Conservation (phyloP, 1,140 invertebrate species). For the Habropoda laboriosa region DNA sequence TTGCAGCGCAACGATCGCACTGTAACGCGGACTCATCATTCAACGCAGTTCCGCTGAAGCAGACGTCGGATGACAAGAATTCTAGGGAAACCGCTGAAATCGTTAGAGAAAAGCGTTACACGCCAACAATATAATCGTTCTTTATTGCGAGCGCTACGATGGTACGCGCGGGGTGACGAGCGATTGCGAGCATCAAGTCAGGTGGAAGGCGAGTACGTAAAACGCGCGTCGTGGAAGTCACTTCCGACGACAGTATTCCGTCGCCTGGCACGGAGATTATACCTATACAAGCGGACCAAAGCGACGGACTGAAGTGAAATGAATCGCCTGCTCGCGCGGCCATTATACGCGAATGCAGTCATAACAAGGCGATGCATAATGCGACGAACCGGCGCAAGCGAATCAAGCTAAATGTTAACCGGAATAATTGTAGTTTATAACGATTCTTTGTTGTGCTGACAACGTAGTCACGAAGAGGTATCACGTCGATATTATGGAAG, state of each 20-base stretch:
- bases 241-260: slow-evolving; percentile 30
- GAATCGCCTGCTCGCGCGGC: slow-evolving; percentile 8
- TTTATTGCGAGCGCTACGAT: not conserved
- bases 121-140: not conserved
- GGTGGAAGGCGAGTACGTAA: slow-evolving; percentile 19
- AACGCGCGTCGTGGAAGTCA: slow-evolving; percentile 7
- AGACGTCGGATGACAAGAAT: not conserved
- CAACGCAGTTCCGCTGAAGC: not conserved
- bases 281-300: not conserved
- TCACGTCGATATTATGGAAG: no score
- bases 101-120: not conserved
- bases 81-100: not conserved
- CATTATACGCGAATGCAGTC: slow-evolving; percentile 1
- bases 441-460: slow-evolving; percentile 39
- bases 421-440: slow-evolving; percentile 50
- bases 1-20: not conserved
- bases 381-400: not conserved
- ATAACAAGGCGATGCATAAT: slow-evolving; percentile 31
- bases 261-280: slow-evolving; percentile 42
- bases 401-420: slow-evolving; percentile 31
- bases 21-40: not conserved
- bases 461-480: no score
- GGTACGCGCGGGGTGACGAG: not conserved
- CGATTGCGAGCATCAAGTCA: not conserved
- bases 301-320: slow-evolving; percentile 7